Conservation (phyloP, 2,113 vertebrate species). For the Forbesichthys agassizii region DNA sequence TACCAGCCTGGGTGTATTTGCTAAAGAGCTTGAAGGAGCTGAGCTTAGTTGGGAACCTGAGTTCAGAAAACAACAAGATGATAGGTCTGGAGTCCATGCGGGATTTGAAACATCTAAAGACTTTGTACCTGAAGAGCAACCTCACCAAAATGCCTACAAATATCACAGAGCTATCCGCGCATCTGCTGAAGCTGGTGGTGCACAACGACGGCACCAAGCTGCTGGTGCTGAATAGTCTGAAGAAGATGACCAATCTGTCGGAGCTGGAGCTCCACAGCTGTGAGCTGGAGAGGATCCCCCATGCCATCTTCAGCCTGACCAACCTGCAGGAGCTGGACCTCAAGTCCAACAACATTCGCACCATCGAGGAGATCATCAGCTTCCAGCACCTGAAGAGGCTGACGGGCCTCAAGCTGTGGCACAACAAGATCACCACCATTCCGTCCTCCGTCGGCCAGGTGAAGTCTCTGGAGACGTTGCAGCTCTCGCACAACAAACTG, state of each 20-base stretch:
- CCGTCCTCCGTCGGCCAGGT: slow-evolving; percentile 88
- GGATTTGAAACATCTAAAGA: slow-evolving; percentile 90
- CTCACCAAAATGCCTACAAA: slow-evolving; percentile 96
- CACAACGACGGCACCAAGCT: slow-evolving; percentile 97
- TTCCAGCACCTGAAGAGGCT: slow-evolving; percentile 96
- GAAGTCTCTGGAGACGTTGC: slow-evolving; percentile 91
- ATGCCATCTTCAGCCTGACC: slow-evolving; percentile 93
- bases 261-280: slow-evolving; percentile 93
- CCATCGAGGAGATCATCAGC: slow-evolving; percentile 95
- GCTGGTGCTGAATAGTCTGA: slow-evolving; percentile 92
- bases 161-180: slow-evolving; percentile 92
- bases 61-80: slow-evolving; percentile 98
- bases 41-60: slow-evolving; percentile 90
- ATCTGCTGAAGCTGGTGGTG: slow-evolving; percentile 90
- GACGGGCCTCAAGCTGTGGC: slow-evolving; percentile 94
- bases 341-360: slow-evolving; percentile 92
- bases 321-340: slow-evolving; percentile 95
- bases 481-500: slow-evolving; percentile 95
- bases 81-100: slow-evolving; percentile 94
- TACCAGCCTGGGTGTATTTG: slow-evolving; percentile 94
- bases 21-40: slow-evolving; percentile 91
- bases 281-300: slow-evolving; percentile 94
- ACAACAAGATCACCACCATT: slow-evolving; percentile 95
- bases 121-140: slow-evolving; percentile 92
- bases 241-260: slow-evolving; percentile 93